These are phyloP conservation scores for Teleiodes luculella DNA, from an alignment of 2,888 invertebrate genomes.

Conservation along the genomic window DNA sequence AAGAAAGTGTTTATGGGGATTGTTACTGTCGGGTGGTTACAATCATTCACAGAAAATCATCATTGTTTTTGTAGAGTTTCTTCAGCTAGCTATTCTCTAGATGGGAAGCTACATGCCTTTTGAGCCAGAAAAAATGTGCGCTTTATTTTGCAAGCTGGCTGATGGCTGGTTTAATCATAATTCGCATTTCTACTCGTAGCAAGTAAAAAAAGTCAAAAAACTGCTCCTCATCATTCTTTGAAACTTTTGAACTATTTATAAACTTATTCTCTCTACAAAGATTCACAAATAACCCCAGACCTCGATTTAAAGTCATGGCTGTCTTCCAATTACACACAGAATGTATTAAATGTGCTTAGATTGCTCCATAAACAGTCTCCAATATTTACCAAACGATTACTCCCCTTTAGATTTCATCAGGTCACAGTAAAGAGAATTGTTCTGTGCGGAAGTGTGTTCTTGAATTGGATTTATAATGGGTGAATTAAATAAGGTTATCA, in stretches of 20 bases:
- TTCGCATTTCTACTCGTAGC: constrained; percentile 47
- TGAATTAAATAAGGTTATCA: too few species aligned
- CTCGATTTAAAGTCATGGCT: not conserved
- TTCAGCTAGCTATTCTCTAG: too few species aligned
- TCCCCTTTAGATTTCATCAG: not conserved
- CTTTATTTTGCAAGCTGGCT: constrained; percentile 42
- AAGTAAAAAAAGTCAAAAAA: constrained; percentile 21
- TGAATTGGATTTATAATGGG: too few species aligned
- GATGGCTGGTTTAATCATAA: constrained; percentile 35
- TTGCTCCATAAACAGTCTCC: constrained; percentile 1
- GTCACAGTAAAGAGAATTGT: not conserved
- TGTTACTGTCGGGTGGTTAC: too few species aligned
- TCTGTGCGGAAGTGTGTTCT: not conserved
- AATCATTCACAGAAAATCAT: too few species aligned
- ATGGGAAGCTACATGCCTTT: too few species aligned
- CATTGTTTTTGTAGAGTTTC: too few species aligned
- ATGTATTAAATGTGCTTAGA: not conserved
- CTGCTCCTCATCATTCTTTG: too few species aligned
- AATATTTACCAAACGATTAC: constrained; percentile 7
- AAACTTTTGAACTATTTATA: too few species aligned
- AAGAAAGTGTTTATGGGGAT: too few species aligned
- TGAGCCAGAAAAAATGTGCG: constrained; percentile 30
- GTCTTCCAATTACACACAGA: not conserved
- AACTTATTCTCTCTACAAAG: not conserved
- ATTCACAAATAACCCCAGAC: not conserved